Base-by-base conservation (phyloP, 2,797 vertebrate genomes). In the Microctenopoma steveboyesi region DNA sequence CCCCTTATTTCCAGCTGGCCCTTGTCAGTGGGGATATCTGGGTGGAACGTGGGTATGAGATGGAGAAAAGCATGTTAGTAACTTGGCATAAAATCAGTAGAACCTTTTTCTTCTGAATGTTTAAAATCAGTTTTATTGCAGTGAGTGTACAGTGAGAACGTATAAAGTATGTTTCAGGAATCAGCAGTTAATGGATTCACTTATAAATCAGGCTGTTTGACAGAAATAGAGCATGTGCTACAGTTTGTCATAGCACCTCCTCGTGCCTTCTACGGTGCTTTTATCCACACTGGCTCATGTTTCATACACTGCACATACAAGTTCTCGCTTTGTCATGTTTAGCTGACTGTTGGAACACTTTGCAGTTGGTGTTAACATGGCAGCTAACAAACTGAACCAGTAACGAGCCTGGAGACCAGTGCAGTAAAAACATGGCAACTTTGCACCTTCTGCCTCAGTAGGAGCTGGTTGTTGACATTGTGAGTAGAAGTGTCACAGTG, bases 191-290 rank as follows among this genome's bases (percentile, higher is more conserved):
- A 72, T 70, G 75, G 66, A 78, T 55, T 66, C 3, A 1, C 50
- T 48, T 33, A 78, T 85, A 85, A 82, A 81, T 74, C 48, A 50
- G 49, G 43, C 12, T 5, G 22, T 74, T 77, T 76, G 82, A 84
- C 78, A 81, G 75, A 72, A 79, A 58, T 62, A 25, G 64, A 76
- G 72, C 64, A 53, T 72, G 50, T 47, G 64, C 59, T 60, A 65
- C 67, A 42, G 59, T 85, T 75, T 42, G 58, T 79, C 64, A 67
- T 28, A 35, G 54, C 47, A 35, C 46, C 62, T 61, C 54, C 59
- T 72, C 64, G n/a, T 54, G 6, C 16, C 16, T n/a, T 18, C 16
- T 42, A 42, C 37, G 12, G 37, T 16, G 15, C 15, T 12, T 16
- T 45, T 18, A 43, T 78, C 54, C 45, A 22, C 53, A 59, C 1